Evolutionary conservation across 2,888 invertebrate species (phyloP), one percentile per base, ranked within the genome.

Genomic region (Acanthococcus lagerstroemiae): DNA sequence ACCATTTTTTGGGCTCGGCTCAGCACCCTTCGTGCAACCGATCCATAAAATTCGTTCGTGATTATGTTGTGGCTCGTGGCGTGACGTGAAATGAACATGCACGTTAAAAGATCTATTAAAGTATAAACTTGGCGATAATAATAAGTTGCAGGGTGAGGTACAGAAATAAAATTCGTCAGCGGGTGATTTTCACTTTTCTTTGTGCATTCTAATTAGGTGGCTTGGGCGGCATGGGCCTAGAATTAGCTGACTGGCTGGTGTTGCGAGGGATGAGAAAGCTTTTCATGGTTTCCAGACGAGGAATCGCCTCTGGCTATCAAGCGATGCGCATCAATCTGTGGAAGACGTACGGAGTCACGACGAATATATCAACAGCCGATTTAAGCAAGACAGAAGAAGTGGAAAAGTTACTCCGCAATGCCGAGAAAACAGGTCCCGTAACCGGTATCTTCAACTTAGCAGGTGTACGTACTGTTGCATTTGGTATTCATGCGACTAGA

Each of bases 401-500:
- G 7, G 17, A 24, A 19, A 24, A 26, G 3, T 46, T 67, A 19
- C n/a, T 58, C 6, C 2, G 1, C 5, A 26, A 24, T 9, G 67
- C 67, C 37, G 44, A 55, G 21, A 54, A 45, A 44, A 4, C 61
- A n/a, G 55, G 67, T 3, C 26, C 67, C 4, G 60, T 67, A 4
- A 45, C 52, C 44, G 66, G 45, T 1, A 58, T 66, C 27, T 66
- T 66, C 19, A 66, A 66, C 37, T 58, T 66, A 24, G 66, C 66
- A 4, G 66, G 27, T 2, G 66, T 66, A 37, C 46, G 66, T 57
- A n/a, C n/a, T n/a, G n/a, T n/a, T n/a, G 17, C 22, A 12, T 17
- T 15, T 26, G 6, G n/a, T n/a, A n/a, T n/a, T 52, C 7, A 52
- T 17, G 17, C 9, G 81, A 67, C 91, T 37, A 9, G n/a, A n/a